Percentiles rank a stretch among this genome's conserved stretches.
phyloP scores from a whole-genome alignment of 2,797 vertebrate genomes.

The Steatocranus sp. region DNA sequence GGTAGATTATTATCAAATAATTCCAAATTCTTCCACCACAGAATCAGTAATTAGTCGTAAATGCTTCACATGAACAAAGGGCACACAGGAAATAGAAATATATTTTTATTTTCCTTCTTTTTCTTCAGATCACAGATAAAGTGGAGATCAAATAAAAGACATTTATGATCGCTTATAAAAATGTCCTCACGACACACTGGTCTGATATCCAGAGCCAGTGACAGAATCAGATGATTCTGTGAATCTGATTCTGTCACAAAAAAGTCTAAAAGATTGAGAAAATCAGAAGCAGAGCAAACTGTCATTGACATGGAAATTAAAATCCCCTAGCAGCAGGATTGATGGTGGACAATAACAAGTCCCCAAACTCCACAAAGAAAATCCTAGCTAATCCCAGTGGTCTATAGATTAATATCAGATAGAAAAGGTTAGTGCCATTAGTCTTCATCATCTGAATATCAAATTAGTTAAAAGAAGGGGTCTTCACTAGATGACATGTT shows the following conservation, averaged over 20 bases:
- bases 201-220: not conserved
- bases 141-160: not conserved
- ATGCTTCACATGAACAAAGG: not conserved
- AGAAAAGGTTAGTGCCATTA: not conserved
- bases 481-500: not conserved
- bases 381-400: not conserved
- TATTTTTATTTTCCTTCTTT: not conserved
- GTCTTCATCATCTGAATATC: not conserved
- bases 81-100: not conserved
- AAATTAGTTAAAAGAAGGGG: not conserved
- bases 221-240: not conserved
- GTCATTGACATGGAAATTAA: fast-evolving
- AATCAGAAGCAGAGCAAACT: not conserved
- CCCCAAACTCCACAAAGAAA: not conserved
- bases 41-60: not conserved
- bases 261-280: not conserved
- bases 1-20: not conserved
- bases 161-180: not conserved
- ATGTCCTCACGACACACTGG: not conserved
- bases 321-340: fast-evolving
- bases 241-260: not conserved
- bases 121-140: not conserved
- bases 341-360: not conserved
- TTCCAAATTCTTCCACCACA: not conserved
- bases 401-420: not conserved